A percentile compares a stretch with the other conserved stretches of the same genome.
phyloP scores from a whole-genome alignment of 2,797 vertebrate genomes.

The Bufotes viridis region DNA sequence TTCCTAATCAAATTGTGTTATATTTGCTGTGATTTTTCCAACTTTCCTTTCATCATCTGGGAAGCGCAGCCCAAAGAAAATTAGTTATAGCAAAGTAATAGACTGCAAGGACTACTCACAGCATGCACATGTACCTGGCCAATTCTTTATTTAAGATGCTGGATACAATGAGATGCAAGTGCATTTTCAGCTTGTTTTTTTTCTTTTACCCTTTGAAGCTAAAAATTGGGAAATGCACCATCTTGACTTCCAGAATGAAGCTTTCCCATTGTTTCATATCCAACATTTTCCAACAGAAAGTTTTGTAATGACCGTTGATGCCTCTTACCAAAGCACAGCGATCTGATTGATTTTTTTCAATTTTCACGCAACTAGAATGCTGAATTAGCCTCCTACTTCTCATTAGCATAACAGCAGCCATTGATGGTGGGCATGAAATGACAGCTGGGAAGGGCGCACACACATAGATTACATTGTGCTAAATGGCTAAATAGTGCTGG shows the following conservation, averaged over 20 bases:
- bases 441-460: background rate
- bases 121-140: background rate
- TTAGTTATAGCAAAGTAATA: background rate
- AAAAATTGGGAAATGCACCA: background rate
- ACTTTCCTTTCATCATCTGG: background rate
- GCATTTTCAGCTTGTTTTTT: background rate
- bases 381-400: slow-evolving; percentile 22
- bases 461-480: slow-evolving; percentile 13
- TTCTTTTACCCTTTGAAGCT: background rate
- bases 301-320: background rate
- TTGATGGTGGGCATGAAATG: slow-evolving; percentile 14
- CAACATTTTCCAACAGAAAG: background rate
- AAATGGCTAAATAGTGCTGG: background rate
- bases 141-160: background rate
- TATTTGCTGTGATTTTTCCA: slow-evolving; percentile 4
- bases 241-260: background rate
- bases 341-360: background rate
- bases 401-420: background rate
- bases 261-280: too few relatives aligned
- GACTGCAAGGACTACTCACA: background rate
- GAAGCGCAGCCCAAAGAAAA: background rate
- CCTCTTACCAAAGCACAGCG: background rate
- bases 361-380: background rate
- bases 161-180: background rate
- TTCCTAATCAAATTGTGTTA: slow-evolving; percentile 30